Conservation (phyloP, 2,113 vertebrate genomes). For the Grammomys dolichurus region DNA sequence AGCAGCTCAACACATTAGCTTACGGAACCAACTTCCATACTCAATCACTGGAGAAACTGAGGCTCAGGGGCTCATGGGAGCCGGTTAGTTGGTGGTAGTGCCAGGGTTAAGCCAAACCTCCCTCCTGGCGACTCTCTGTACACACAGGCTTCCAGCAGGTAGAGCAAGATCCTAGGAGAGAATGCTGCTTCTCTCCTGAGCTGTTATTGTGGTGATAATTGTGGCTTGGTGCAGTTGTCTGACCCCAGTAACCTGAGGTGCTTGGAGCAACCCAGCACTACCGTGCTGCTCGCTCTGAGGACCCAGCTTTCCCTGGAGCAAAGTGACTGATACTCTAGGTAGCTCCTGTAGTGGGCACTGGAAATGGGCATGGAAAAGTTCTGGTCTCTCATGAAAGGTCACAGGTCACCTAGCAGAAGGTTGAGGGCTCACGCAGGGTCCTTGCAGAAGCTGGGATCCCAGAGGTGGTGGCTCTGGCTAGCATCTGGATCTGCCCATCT, state of each 20-base stretch:
- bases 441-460: no score
- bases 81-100: background rate
- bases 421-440: background rate
- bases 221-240: background rate
- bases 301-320: background rate
- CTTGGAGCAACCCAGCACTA: background rate
- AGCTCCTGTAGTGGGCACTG: no score
- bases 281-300: no score
- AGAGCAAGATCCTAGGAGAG: background rate
- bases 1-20: background rate
- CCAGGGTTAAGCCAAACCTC: background rate
- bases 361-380: background rate
- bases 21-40: accelerated
- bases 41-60: background rate
- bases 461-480: background rate
- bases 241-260: background rate
- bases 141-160: background rate
- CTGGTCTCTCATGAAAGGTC: background rate
- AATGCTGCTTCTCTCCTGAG: background rate
- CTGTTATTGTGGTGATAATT: background rate
- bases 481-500: background rate
- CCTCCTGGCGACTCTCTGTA: background rate
- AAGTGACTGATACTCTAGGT: accelerated
- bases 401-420: accelerated
- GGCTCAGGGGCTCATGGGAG: background rate